phyloP scores from a whole-genome alignment of 2,113 vertebrate species.

The Lycaon pictus region DNA sequence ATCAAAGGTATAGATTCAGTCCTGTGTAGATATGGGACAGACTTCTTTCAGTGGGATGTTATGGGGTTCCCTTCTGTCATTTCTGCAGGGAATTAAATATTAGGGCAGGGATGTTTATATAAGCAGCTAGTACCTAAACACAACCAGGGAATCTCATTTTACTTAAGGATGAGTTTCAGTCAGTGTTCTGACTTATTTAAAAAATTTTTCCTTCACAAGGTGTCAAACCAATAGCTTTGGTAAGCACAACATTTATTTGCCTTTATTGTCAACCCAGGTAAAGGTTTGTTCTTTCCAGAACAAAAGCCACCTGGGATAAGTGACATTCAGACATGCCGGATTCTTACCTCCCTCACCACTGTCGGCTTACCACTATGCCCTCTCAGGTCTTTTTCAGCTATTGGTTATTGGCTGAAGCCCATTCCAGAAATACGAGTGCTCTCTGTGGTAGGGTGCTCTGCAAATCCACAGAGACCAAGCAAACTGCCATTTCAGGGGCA shows the following conservation, averaged over 20 bases:
- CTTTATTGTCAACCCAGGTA: conserved; percentile 2
- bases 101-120: background rate
- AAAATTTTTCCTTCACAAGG: conserved; percentile 25
- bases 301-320: background rate
- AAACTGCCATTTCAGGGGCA: background rate
- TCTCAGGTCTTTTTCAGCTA: background rate
- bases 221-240: conserved; percentile 35
- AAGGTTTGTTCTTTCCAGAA: conserved; percentile 55
- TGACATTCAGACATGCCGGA: background rate
- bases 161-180: conserved; percentile 32
- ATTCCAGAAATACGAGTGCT: background rate
- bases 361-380: background rate
- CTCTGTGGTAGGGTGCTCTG: background rate
- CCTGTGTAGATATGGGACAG: background rate
- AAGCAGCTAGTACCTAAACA: background rate
- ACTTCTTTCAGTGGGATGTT: background rate
- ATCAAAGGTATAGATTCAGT: background rate
- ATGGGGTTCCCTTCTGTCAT: background rate
- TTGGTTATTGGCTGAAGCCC: background rate
- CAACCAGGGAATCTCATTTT: conserved; percentile 23
- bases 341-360: background rate
- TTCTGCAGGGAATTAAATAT: conserved; percentile 6
- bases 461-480: background rate
- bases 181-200: background rate
- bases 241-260: conserved; percentile 43